Percentiles rank a stretch among this genome's conserved stretches.
phyloP scores from a whole-genome alignment of 2,888 invertebrate species.

The Thelaira solivaga region DNA sequence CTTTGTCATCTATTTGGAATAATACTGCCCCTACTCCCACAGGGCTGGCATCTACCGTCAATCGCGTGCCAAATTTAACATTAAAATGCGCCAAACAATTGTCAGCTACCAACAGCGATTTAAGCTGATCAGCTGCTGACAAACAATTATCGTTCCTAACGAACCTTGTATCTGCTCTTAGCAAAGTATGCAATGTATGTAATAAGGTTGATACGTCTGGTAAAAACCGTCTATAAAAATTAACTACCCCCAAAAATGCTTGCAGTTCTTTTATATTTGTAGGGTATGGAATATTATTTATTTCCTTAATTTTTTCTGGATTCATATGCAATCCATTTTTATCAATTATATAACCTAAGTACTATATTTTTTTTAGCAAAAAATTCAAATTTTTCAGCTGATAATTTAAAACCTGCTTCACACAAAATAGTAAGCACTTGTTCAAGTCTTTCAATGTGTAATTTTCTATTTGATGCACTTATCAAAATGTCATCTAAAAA shows the following conservation, averaged over 20 bases:
- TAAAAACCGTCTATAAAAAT: constrained; percentile 73
- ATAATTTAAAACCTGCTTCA: constrained; percentile 45
- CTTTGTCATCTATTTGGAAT: constrained; percentile 68
- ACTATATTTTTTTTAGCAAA: not conserved
- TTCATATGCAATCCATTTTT: constrained; percentile 16
- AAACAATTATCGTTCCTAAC: constrained; percentile 68
- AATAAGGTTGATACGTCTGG: constrained; percentile 65
- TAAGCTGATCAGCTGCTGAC: constrained; percentile 68
- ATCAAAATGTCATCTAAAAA: constrained; percentile 68
- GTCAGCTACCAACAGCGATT: constrained; percentile 61
- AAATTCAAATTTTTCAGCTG: constrained; percentile 35
- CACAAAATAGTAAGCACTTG: constrained; percentile 30
- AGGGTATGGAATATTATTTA: constrained; percentile 21
- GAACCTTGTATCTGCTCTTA: constrained; percentile 57
- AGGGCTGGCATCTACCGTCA: constrained; percentile 65
- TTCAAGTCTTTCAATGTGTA: constrained; percentile 22
- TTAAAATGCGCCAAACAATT: constrained; percentile 64
- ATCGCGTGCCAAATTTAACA: constrained; percentile 24
- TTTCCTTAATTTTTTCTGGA: not conserved
- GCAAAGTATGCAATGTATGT: constrained; percentile 67
- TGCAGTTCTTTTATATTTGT: constrained; percentile 61
- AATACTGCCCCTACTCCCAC: constrained; percentile 69
- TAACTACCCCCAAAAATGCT: constrained; percentile 66
- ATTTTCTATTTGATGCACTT: constrained; percentile 31
- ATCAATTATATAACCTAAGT: constrained; percentile 8